Conservation (phyloP, 2,113 vertebrate species). For the Pelobates fuscus region DNA sequence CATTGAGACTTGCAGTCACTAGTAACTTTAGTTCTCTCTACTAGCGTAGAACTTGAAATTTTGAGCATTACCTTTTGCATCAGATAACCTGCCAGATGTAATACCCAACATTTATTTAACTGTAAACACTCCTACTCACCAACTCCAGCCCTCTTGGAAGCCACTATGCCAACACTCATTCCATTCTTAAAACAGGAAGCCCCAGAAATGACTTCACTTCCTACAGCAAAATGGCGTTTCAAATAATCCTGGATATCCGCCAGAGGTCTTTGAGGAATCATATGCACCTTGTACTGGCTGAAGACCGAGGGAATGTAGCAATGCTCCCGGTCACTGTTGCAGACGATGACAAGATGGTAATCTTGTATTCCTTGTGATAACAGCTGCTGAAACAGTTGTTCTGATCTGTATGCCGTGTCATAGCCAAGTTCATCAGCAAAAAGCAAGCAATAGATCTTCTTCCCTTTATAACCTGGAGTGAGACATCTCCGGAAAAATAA, state of each 20-base stretch:
- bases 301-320: slow-evolving; percentile 87
- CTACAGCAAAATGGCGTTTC: slow-evolving; percentile 72
- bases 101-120: not conserved
- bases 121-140: slow-evolving; percentile 69
- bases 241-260: slow-evolving; percentile 76
- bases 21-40: too few species aligned
- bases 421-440: slow-evolving; percentile 85
- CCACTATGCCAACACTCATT: slow-evolving; percentile 80
- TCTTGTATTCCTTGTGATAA: slow-evolving; percentile 60
- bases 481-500: slow-evolving; percentile 88
- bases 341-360: slow-evolving; percentile 83
- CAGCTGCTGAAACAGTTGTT: slow-evolving; percentile 79
- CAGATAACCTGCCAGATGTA: too few species aligned
- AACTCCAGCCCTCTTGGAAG: slow-evolving; percentile 85
- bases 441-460: slow-evolving; percentile 82
- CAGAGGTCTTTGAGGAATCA: slow-evolving; percentile 73
- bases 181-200: slow-evolving; percentile 76
- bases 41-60: too few species aligned
- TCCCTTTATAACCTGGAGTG: slow-evolving; percentile 57
- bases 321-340: slow-evolving; percentile 82
- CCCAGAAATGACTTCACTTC: slow-evolving; percentile 62
- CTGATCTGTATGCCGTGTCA: slow-evolving; percentile 80
- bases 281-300: slow-evolving; percentile 81
- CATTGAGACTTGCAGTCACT: too few species aligned
- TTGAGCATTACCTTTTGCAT: too few species aligned